Base-by-base conservation (phyloP, 2,113 vertebrate species). In the Dicerorhinus sumatrensis region DNA sequence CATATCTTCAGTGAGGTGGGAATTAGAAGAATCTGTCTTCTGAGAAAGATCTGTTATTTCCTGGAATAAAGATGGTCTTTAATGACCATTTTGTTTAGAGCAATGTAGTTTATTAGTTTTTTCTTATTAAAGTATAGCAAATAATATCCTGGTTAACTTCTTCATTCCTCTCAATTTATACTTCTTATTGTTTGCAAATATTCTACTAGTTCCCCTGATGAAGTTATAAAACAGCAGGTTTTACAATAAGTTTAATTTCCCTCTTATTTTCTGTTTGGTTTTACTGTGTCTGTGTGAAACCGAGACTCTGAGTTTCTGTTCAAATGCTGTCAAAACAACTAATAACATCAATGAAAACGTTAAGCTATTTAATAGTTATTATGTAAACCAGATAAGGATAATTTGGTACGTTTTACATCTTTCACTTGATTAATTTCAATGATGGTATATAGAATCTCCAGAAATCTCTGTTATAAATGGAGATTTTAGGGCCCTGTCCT, bases 101-200 rank as follows among this genome's bases (percentile, higher is more conserved):
- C 0, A 51, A 29, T 46, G 3, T 54, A 58, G 58, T 70, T 89
- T 73, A 67, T 84, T 87, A 25, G 39, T 73, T 92, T 42, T 92
- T 87, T 88, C 62, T 54, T 51, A 72, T 56, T 86, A 72, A 93
- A 63, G 27, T n/a, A 84, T 58, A 33, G 10, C 31, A 72, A 63
- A 84, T 46, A 48, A 80, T 56, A 91, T 20, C 20, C 25, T 84
- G 2, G 21, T 75, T 95, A 56, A 67, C 91, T 86, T 93, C 33
- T 82, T 67, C 33, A 83, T 67, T 77, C 14, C 23, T 60, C 46
- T 93, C 13, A 69, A 31, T 85, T 63, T 88, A 42, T 13, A n/a
- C 31, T 80, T 86, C 42, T 27, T 62, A 39, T 10, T 90, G 2
- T 83, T 95, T 97, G n/a, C 36, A 79, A 70, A 85, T 91, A 93